Conservation (phyloP, 2,888 invertebrate genomes). For the Phlogophora meticulosa region DNA sequence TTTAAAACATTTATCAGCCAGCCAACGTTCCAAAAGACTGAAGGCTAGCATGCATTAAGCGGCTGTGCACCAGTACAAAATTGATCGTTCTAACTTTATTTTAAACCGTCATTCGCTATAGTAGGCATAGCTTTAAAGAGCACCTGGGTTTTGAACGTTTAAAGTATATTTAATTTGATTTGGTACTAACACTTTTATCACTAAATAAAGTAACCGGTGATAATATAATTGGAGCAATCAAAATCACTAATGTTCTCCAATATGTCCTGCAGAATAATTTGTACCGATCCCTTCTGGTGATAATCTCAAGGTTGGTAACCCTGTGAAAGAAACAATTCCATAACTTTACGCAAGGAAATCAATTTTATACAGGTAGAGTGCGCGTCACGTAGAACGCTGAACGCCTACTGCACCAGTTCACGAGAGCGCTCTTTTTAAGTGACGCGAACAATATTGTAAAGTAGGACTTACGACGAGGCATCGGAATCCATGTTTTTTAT, state of each 20-base stretch:
- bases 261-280: slow-evolving; percentile 76
- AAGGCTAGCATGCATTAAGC: too few relatives aligned
- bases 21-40: too few relatives aligned
- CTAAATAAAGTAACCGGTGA: slow-evolving; percentile 75
- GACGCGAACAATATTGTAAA: too few relatives aligned
- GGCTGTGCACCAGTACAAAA: too few relatives aligned
- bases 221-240: slow-evolving; percentile 76
- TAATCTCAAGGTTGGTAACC: slow-evolving; percentile 76
- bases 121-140: too few relatives aligned
- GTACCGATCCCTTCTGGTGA: slow-evolving; percentile 73
- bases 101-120: too few relatives aligned
- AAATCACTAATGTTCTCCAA: slow-evolving; percentile 74
- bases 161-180: not conserved
- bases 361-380: not conserved
- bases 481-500: slow-evolving; percentile 65
- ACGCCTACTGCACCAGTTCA: too few relatives aligned
- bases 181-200: slow-evolving; percentile 73
- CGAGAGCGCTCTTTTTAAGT: too few relatives aligned
- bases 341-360: not conserved
- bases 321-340: slow-evolving; percentile 68
- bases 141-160: too few relatives aligned
- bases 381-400: too few relatives aligned
- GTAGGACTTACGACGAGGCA: slow-evolving; percentile 69
- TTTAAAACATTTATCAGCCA: not conserved
- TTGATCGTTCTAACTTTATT: too few relatives aligned